These are phyloP conservation scores for Netta rufina DNA, from an alignment of 2,797 vertebrate species.

Conservation along the genomic window DNA sequence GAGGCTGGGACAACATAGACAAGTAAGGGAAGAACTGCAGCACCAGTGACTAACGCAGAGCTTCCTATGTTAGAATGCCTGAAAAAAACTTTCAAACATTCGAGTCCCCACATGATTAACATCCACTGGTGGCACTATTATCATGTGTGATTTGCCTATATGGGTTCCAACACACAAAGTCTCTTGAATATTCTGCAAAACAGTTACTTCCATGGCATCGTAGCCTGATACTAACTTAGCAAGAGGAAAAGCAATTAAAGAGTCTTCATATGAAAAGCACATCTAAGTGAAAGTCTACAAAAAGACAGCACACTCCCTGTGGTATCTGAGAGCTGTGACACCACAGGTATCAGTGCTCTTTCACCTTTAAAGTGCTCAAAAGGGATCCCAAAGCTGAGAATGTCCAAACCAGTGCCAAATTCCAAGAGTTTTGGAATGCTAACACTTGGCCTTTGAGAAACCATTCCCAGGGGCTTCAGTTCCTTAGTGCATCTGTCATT, in stretches of 20 bases:
- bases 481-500: background rate
- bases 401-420: slow-evolving; percentile 2
- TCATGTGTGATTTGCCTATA: background rate
- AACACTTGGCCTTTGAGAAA: slow-evolving; percentile 20
- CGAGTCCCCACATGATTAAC: background rate
- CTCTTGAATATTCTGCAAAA: slow-evolving; percentile 18
- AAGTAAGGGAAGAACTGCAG: slow-evolving; percentile 8
- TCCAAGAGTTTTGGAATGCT: slow-evolving; percentile 14
- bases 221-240: background rate
- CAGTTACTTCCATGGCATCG: background rate
- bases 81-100: background rate
- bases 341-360: background rate
- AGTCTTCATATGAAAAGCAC: slow-evolving; percentile 24
- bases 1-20: slow-evolving; percentile 23
- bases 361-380: slow-evolving; percentile 27
- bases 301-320: background rate
- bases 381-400: slow-evolving; percentile 24
- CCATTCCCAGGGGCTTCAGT: background rate
- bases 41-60: slow-evolving; percentile 13
- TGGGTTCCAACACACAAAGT: slow-evolving; percentile 28
- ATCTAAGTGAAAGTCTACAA: background rate
- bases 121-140: background rate
- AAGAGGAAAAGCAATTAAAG: background rate
- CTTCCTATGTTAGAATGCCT: slow-evolving; percentile 18
- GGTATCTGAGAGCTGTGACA: background rate